Evolutionary conservation across 2,113 vertebrate species (phyloP), one percentile per base, ranked within the genome.

Genomic region (Phoxinus phoxinus): DNA sequence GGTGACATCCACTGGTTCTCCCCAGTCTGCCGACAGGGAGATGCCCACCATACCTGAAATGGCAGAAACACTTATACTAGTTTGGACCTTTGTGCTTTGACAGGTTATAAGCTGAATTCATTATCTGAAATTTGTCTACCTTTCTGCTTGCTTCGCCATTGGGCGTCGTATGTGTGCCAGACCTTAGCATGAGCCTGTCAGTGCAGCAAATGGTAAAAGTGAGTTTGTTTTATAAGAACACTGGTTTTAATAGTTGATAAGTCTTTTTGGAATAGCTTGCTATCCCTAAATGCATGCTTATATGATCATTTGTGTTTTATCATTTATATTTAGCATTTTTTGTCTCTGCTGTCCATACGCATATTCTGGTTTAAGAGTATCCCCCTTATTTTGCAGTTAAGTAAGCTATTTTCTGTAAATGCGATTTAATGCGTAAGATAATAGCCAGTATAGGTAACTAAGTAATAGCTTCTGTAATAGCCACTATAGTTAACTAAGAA

Each of bases 11-110:
- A 97, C 90, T 0, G 97, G 97, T 15, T 98, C 97, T 0, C 96
- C 96, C 97, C 97, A 98, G 75, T 95, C 93, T 1, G 95, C 96
- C 0, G 94, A 96, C 21, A 99, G 88, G 2, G 97, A 97, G 89
- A 98, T 97, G 56, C 97, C 97, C 69, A 97, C 94, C 90, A 96
- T 90, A 6, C 97, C 97, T 98, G 87, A 19, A 89, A 86, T 78
- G 21, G 27, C n/a, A 25, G 21, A 82, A 53, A 86, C 21, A 53
- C 27, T 81, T 58, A 1, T 56, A 71, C 67, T 71, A 35, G 27
- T 27, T 81, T 73, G n/a, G 2, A 63, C 41, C 61, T 71, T 35
- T 53, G 3, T 35, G 25, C 23, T 6, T 69, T 30, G 23, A 48
- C 21, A 41, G 13, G 23, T 7, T 23, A 44, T 17, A 17, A 56